These are phyloP conservation scores for Cantharis rufa DNA, from an alignment of 2,888 invertebrate genomes.

Conservation along the genomic window DNA sequence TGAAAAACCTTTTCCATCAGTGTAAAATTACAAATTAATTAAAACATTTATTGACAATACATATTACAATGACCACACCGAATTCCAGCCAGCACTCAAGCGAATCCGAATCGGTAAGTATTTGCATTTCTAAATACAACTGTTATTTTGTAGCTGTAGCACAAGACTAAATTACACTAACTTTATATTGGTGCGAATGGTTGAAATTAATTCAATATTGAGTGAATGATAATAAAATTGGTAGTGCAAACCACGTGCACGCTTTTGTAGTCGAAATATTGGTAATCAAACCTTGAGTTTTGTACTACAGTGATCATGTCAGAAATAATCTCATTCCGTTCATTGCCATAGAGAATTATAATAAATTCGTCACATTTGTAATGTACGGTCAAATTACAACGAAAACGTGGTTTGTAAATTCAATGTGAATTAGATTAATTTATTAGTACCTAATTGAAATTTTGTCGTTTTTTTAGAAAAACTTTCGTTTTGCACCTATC, in stretches of 20 bases:
- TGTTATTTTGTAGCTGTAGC: background rate
- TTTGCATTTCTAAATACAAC: background rate
- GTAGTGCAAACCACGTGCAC: background rate
- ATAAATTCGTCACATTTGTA: background rate
- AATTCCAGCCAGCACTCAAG: background rate
- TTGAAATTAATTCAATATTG: background rate
- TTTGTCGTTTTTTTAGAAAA: background rate
- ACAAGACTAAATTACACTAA: background rate
- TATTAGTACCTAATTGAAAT: background rate
- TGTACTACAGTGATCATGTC: background rate
- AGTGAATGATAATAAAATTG: background rate
- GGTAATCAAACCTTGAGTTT: background rate
- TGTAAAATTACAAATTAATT: background rate
- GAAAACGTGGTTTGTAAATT: background rate
- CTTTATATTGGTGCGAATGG: background rate
- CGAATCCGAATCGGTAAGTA: background rate
- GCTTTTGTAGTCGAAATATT: background rate
- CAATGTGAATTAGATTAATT: background rate
- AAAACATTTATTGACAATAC: background rate
- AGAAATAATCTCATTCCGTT: background rate
- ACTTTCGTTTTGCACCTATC: background rate
- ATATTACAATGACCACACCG: background rate
- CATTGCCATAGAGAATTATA: background rate
- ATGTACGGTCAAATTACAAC: background rate
- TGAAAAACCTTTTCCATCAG: background rate